Evolutionary conservation across 2,888 invertebrate genomes (phyloP).

Genomic region (Drosophila rubida): DNA sequence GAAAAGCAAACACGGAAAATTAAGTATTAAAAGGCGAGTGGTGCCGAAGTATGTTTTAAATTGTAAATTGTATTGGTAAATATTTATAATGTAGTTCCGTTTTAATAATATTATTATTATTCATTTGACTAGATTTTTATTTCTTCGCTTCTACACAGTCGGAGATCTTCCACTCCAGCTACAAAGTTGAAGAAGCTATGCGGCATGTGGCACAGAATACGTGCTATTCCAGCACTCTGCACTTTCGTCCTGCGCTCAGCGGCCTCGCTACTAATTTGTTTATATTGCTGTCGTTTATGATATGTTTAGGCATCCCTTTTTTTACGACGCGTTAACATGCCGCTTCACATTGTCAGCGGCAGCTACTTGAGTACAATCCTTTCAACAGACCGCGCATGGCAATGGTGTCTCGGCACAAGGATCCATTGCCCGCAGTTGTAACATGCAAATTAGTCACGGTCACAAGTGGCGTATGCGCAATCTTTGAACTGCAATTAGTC

Average conservation of each 20-base stretch:
- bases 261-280: constrained; percentile 60
- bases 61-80: too few species aligned
- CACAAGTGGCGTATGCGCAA: constrained; percentile 70
- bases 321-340: constrained; percentile 51
- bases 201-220: constrained; percentile 58
- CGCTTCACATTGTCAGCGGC: constrained; percentile 34
- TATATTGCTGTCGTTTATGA: constrained; percentile 46
- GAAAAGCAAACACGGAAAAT: neutral
- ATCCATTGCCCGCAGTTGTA: constrained; percentile 7
- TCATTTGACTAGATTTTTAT: too few species aligned
- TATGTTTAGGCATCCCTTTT: constrained; percentile 68
- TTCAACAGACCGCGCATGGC: constrained; percentile 52
- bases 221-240: too few species aligned
- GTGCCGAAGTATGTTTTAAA: neutral
- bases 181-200: constrained; percentile 32
- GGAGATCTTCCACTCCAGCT: neutral
- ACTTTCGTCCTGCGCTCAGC: constrained; percentile 33
- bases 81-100: too few species aligned
- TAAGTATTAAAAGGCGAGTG: constrained; percentile 1
- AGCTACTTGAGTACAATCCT: constrained; percentile 63
- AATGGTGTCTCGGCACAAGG: neutral
- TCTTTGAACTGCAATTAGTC: constrained; percentile 68
- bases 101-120: too few species aligned
- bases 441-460: constrained; percentile 58
- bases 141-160: neutral